Evolutionary conservation across 2,113 vertebrate species (phyloP).

Genomic region (Neopipo cinnamomea): DNA sequence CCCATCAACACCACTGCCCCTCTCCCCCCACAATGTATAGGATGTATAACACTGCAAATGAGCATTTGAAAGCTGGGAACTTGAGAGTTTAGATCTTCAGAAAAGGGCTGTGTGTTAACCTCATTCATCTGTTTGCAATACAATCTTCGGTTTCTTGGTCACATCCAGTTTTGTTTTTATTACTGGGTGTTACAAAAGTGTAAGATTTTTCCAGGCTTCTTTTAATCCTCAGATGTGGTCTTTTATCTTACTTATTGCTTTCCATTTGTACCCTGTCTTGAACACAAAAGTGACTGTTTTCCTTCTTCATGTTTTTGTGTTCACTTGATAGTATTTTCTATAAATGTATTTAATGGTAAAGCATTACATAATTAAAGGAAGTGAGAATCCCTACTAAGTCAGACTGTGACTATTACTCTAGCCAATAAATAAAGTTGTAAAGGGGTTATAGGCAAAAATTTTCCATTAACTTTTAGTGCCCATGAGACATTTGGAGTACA

Average conservation of each 20-base stretch:
- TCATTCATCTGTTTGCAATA: background rate
- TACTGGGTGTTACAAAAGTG: background rate
- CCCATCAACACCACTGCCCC: too few species aligned
- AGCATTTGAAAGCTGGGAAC: background rate
- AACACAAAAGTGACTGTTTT: background rate
- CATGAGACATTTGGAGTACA: background rate
- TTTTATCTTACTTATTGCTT: background rate
- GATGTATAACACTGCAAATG: background rate
- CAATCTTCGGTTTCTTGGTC: background rate
- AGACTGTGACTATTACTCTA: background rate
- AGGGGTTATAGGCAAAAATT: background rate
- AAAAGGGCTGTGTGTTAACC: background rate
- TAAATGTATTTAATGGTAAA: background rate
- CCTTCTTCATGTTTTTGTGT: background rate
- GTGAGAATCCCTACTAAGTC: background rate
- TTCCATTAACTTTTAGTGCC: background rate
- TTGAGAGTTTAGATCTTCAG: background rate
- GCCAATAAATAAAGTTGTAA: background rate
- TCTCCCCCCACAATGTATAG: fast-evolving
- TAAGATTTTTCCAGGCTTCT: background rate
- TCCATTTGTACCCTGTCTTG: background rate
- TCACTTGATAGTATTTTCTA: background rate
- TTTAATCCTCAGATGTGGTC: background rate
- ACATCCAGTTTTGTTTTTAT: background rate
- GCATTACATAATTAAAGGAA: background rate